Percentiles rank a stretch among this genome's conserved stretches.
phyloP scores from a whole-genome alignment of 2,113 vertebrate species.

The Strix aluco region DNA sequence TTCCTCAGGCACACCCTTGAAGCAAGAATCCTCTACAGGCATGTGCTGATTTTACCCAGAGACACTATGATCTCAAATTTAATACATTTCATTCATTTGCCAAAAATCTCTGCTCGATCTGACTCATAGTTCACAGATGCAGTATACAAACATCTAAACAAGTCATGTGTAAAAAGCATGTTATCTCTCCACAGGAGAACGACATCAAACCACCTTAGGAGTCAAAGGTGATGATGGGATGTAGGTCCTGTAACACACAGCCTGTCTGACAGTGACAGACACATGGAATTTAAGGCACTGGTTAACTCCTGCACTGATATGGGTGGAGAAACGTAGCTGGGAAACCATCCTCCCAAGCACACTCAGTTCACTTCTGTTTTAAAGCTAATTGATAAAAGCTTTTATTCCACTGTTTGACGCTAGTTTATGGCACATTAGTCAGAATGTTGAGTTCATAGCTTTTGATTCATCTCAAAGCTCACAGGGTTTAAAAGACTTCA shows the following conservation, averaged over 20 bases:
- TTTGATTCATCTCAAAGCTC: conserved; percentile 9
- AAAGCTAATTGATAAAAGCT: background rate
- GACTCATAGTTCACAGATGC: background rate
- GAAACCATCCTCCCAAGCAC: background rate
- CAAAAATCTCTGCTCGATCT: background rate
- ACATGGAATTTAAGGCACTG: background rate
- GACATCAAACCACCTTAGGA: background rate
- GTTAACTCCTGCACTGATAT: background rate
- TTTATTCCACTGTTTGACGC: background rate
- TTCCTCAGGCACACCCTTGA: background rate
- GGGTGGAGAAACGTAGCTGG: background rate
- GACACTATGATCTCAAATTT: background rate
- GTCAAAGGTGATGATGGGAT: background rate
- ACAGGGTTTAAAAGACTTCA: background rate
- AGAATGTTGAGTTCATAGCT: background rate
- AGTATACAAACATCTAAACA: background rate
- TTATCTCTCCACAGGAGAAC: background rate
- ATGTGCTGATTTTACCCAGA: background rate
- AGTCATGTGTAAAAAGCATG: background rate
- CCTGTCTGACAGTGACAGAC: background rate
- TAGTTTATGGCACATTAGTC: background rate
- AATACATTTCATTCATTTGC: background rate
- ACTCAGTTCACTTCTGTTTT: background rate
- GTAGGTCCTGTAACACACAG: background rate
- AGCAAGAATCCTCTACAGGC: background rate